Evolutionary conservation across 2,113 vertebrate genomes (phyloP).

Genomic region (Prunella fulvescens): DNA sequence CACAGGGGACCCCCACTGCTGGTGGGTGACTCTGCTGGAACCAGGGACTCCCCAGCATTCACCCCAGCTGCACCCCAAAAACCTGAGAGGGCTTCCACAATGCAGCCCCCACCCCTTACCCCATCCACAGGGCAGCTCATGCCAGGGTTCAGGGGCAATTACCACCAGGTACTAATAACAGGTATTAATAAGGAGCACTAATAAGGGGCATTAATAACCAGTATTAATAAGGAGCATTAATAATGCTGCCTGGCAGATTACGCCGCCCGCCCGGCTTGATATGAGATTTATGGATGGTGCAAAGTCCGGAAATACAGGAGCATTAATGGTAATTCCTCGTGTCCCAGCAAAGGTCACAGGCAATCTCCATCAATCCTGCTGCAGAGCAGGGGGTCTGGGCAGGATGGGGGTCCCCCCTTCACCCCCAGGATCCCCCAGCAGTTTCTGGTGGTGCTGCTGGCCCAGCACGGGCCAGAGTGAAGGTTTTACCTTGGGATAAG

Average conservation of each 20-base stretch:
- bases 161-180: not conserved
- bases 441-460: slow-evolving; percentile 76
- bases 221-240: slow-evolving; percentile 39
- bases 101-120: fast-evolving
- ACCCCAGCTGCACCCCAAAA: not conserved
- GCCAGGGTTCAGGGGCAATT: not conserved
- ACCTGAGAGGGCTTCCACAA: not conserved
- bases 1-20: fast-evolving
- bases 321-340: slow-evolving; percentile 66
- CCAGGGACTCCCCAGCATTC: not conserved
- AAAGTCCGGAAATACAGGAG: slow-evolving; percentile 51
- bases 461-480: slow-evolving; percentile 68
- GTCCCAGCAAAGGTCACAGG: slow-evolving; percentile 72
- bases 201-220: not conserved
- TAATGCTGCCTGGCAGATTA: slow-evolving; percentile 9
- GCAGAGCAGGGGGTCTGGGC: not conserved
- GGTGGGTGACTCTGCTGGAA: not conserved
- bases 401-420: not conserved
- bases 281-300: slow-evolving; percentile 55
- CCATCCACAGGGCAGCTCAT: not conserved
- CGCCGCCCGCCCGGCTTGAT: slow-evolving; percentile 9
- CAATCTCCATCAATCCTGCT: slow-evolving; percentile 68
- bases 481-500: slow-evolving; percentile 75
- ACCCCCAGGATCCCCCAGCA: not conserved
- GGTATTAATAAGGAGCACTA: not conserved